phyloP scores from a whole-genome alignment of 92 coral and sea anemone genomes.

The Porites evermanni region DNA sequence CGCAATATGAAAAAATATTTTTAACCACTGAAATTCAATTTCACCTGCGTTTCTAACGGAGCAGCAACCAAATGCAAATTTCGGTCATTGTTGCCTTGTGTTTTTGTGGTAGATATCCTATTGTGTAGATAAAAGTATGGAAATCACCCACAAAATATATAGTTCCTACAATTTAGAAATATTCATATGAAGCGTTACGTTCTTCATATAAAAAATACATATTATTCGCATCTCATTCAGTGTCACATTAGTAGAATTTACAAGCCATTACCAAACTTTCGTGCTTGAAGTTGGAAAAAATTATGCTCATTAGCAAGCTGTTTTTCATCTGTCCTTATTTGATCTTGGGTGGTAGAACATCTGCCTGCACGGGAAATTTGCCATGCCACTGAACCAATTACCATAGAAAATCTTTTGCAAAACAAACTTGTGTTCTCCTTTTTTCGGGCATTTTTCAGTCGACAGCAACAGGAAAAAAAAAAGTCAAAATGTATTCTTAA shows the following conservation, averaged over 20 bases:
- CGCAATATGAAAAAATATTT: neutral
- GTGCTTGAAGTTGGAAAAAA: conserved; percentile 31
- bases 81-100: neutral
- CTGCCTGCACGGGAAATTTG: conserved; percentile 28
- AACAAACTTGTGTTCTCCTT: neutral
- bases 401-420: neutral
- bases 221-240: neutral
- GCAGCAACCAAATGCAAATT: conserved; percentile 11
- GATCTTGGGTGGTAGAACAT: conserved; percentile 37
- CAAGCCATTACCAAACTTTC: conserved; percentile 37
- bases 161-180: neutral
- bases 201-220: too few species aligned
- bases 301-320: conserved; percentile 37
- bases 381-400: conserved; percentile 18
- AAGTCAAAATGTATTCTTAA: neutral
- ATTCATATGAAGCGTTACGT: neutral
- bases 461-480: too few species aligned
- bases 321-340: conserved; percentile 36
- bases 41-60: conserved; percentile 14
- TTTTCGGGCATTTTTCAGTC: neutral
- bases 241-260: conserved; percentile 18
- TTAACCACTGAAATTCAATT: neutral
- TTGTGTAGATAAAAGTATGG: conserved; percentile 16
- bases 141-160: conserved; percentile 21
- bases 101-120: conserved; percentile 24